Base-by-base conservation (phyloP, 1,140 invertebrate species). In the Lordiphosa collinella region DNA sequence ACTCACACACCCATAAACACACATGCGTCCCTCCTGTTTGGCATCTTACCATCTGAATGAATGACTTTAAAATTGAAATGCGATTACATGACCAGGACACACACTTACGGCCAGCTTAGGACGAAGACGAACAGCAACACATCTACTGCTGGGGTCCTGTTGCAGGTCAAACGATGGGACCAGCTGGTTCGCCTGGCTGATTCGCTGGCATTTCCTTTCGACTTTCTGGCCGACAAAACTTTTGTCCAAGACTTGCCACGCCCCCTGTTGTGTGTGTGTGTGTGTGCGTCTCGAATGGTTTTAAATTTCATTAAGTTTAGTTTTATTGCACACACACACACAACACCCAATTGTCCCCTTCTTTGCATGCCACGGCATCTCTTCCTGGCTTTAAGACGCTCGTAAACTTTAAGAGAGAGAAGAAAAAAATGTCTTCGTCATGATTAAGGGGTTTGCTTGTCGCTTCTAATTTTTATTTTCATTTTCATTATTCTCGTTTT, bases 1-100 rank as follows among this genome's bases (percentile, higher is more conserved):
- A 32, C 43, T 2, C 7, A 46, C 43, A 22, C 43, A 29, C 8
- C 2, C 7, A 34, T 6, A 44, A 10, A 18, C 9, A 35, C 25
- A 48, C 38, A 29, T 50, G 46, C 6, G 10, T 44, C 12, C 2
- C 9, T 22, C 11, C 8, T 6, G 13, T 14, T 29, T 34, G 4
- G 7, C 46, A 48, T 35, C 16, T 32, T 25, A 53, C 40, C 51
- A 47, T 62, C 63, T 73, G 53, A 71, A 74, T 72, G 68, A 72
- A 84, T 84, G 78, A 76, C 73, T 84, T 85, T 65, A 69, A 84
- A 44, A 84, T 84, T 84, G 78, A 84, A 84, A 84, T 84, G 73
- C 73, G 78, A 84, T 84, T 84, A 84, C 78, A 84, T 63, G 68
- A 84, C 78, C 79, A 84, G 78, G 69, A 82, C 78, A 82, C 60